Conservation (phyloP, 1,140 invertebrate species). For the Trichomalopsis sarcophagae region DNA sequence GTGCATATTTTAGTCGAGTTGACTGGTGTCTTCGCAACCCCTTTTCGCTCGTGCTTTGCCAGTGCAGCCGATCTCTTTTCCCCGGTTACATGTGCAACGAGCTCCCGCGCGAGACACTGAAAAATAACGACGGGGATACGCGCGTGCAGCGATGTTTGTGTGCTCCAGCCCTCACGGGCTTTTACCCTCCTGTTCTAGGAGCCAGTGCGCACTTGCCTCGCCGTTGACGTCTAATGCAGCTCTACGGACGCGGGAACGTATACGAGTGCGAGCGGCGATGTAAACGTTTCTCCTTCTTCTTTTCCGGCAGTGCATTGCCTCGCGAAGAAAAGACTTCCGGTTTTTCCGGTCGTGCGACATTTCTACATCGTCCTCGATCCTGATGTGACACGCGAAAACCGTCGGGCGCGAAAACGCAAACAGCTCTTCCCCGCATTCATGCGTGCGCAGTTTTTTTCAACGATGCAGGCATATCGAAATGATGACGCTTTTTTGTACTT, state of each 20-base stretch:
- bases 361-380: background rate
- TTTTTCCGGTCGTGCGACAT: background rate
- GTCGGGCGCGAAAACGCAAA: background rate
- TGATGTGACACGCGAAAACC: background rate
- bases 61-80: background rate
- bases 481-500: too few species aligned
- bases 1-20: constrained; percentile 21
- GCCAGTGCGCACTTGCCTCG: background rate
- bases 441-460: background rate
- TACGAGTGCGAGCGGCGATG: background rate
- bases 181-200: background rate
- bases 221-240: background rate
- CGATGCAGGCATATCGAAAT: background rate
- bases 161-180: background rate
- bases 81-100: background rate
- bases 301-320: constrained; percentile 40
- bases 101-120: background rate
- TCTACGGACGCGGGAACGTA: background rate
- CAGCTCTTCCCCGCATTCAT: background rate
- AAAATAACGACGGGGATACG: constrained; percentile 11
- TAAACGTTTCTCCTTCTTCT: constrained; percentile 25
- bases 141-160: background rate
- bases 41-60: background rate
- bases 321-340: constrained; percentile 47
- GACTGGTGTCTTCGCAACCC: background rate